phyloP scores from a whole-genome alignment of 2,888 invertebrate genomes.

The Spicauda simplicius region DNA sequence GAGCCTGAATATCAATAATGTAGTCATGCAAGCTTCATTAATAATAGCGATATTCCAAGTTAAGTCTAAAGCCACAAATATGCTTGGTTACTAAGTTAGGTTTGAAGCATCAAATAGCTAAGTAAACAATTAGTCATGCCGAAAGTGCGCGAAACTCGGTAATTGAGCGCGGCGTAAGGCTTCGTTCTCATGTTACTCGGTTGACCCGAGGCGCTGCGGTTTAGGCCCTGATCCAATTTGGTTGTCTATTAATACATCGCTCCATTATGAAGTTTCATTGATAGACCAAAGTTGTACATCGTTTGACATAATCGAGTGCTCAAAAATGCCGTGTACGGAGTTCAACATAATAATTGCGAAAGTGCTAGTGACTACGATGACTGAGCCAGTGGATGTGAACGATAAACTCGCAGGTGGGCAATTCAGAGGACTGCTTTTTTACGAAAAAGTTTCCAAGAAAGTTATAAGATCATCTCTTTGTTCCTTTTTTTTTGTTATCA shows the following conservation, averaged over 20 bases:
- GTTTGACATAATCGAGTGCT: conserved; percentile 11
- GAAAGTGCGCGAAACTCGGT: conserved; percentile 45
- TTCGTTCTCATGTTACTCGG: conserved; percentile 64
- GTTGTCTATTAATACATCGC: conserved; percentile 36
- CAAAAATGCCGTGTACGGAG: conserved; percentile 15
- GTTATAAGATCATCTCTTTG: neutral
- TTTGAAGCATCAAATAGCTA: neutral
- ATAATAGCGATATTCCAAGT: neutral
- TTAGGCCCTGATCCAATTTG: conserved; percentile 58
- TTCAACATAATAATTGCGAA: conserved; percentile 5
- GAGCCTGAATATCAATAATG: no score
- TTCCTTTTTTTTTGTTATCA: no score
- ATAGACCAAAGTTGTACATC: conserved; percentile 11
- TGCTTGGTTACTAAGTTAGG: neutral
- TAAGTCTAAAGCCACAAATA: neutral
- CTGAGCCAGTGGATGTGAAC: neutral
- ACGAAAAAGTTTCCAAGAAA: neutral
- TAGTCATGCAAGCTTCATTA: neutral
- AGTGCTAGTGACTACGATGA: conserved; percentile 12
- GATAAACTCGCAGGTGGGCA: neutral
- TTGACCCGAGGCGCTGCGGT: conserved; percentile 59
- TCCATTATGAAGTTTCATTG: conserved; percentile 30
- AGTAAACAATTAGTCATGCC: conserved; percentile 21
- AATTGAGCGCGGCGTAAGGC: conserved; percentile 55
- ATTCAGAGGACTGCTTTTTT: neutral